Percentiles rank a stretch among this genome's conserved stretches.
These are phyloP conservation scores for Lateolabrax maculatus DNA, from an alignment of 2,797 vertebrate genomes.

Conservation along the genomic window DNA sequence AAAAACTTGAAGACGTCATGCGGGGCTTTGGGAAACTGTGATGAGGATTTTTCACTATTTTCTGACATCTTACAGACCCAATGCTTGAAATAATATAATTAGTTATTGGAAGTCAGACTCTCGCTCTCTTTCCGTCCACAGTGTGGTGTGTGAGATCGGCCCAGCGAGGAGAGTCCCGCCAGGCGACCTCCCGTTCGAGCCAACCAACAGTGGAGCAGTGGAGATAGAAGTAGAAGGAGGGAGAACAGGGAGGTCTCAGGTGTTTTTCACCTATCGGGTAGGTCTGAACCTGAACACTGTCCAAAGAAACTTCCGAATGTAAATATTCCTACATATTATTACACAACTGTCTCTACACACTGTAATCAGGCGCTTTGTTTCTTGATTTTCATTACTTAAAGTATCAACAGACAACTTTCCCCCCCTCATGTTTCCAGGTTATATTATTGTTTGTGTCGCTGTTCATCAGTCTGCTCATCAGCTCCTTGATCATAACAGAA, in stretches of 20 bases:
- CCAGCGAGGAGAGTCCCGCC: conserved; percentile 50
- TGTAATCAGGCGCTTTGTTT: not conserved
- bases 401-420: too few relatives aligned
- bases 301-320: not conserved
- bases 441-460: too few relatives aligned
- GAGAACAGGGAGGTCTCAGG: conserved; percentile 82
- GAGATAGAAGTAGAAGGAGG: conserved; percentile 85
- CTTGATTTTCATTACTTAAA: conserved; percentile 1
- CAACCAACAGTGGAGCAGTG: conserved; percentile 66
- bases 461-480: too few relatives aligned
- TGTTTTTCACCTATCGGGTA: conserved; percentile 90
- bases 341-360: not conserved
- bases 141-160: conserved; percentile 92
- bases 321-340: not conserved
- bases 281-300: conserved; percentile 23
- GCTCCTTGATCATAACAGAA: too few relatives aligned
- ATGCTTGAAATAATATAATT: too few relatives aligned
- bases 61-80: not conserved
- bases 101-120: too few relatives aligned
- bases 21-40: too few relatives aligned
- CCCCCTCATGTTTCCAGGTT: too few relatives aligned
- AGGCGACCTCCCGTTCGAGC: conserved; percentile 30
- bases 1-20: not conserved
- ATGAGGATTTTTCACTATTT: not conserved
- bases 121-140: conserved; percentile 61